phyloP scores from a whole-genome alignment of 2,113 vertebrate genomes.

The Glaucomys volans region DNA sequence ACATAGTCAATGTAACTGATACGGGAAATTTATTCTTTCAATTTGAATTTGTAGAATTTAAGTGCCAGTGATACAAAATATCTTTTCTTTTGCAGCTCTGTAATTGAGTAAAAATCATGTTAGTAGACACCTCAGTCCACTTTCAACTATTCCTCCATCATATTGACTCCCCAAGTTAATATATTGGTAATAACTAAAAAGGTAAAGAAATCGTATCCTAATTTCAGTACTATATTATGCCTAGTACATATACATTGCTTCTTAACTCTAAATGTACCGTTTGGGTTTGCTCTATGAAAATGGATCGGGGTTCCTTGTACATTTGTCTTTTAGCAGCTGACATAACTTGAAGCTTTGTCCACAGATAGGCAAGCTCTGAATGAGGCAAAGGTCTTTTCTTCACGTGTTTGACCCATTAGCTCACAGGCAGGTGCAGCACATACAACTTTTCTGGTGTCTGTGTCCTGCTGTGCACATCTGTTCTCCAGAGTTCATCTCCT shows the following conservation, averaged over 20 bases:
- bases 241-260: neutral
- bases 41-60: neutral
- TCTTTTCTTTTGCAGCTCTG: neutral
- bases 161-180: neutral
- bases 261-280: neutral
- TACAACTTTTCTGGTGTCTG: neutral
- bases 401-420: neutral
- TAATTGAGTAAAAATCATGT: neutral
- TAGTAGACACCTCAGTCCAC: neutral
- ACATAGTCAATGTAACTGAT: neutral
- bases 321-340: neutral
- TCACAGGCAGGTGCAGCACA: accelerated
- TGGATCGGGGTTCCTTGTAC: neutral
- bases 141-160: neutral
- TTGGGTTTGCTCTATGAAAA: neutral
- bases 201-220: neutral
- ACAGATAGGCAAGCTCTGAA: neutral
- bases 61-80: neutral
- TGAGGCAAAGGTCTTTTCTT: neutral
- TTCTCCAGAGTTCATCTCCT: neutral
- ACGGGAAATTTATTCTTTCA: neutral
- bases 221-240: neutral
- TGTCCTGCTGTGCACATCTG: accelerated
- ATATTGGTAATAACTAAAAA: neutral
- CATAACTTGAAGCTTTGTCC: neutral